Conservation (phyloP, 2,113 vertebrate genomes). For the Numida meleagris region DNA sequence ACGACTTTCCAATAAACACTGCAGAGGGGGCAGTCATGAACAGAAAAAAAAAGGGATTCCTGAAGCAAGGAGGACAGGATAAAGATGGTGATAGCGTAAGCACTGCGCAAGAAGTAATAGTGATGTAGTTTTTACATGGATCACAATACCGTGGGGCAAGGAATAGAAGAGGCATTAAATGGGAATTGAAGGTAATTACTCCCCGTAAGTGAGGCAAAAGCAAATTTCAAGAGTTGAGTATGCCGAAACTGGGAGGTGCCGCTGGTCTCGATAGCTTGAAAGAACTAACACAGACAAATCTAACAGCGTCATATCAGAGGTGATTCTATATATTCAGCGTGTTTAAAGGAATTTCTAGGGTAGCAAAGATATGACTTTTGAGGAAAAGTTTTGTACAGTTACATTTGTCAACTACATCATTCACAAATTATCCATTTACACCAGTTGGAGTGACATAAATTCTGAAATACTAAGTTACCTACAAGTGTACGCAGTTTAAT, state of each 20-base stretch:
- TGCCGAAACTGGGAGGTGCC: neutral
- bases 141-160: neutral
- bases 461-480: neutral
- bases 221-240: neutral
- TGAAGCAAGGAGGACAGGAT: neutral
- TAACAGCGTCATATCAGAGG: neutral
- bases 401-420: neutral
- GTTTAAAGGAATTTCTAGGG: neutral
- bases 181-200: neutral
- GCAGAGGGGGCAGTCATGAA: neutral
- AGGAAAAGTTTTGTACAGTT: neutral
- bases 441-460: neutral
- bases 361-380: neutral
- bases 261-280: neutral
- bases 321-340: neutral
- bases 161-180: neutral
- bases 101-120: neutral
- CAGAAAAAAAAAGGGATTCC: neutral
- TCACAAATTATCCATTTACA: neutral
- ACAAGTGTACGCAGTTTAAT: neutral
- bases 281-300: neutral
- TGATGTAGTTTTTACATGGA: neutral
- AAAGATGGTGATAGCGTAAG: neutral
- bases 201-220: neutral
- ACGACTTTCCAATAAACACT: neutral